Percentiles rank a stretch among this genome's conserved stretches.
Conservation (phyloP, 2,888 invertebrate genomes). For the Ophion obscuratus region DNA sequence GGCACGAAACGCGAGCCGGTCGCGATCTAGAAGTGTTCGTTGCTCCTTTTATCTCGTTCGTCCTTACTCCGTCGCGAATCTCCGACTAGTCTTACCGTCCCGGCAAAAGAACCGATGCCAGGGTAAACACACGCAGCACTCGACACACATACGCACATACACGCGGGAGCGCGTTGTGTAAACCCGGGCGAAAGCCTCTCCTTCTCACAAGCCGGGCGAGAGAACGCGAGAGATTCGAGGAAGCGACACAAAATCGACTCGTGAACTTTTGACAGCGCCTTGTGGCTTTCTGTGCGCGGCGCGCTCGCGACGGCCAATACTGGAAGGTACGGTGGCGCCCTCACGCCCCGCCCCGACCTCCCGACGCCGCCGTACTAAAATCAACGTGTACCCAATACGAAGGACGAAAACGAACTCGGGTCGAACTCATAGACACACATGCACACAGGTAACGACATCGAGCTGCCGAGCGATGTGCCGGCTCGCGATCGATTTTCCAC, state of each 20-base stretch:
- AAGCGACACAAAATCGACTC: conserved; percentile 70
- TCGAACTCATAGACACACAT: neutral
- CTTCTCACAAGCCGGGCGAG: conserved; percentile 49
- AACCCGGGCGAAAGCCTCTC: conserved; percentile 50
- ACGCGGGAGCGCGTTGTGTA: conserved; percentile 7
- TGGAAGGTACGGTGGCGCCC: conserved; percentile 86
- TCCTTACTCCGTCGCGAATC: neutral
- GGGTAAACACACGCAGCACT: conserved; percentile 10
- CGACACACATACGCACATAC: conserved; percentile 10
- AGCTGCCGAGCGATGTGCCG: conserved; percentile 44
- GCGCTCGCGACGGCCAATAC: conserved; percentile 12
- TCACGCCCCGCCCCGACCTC: conserved; percentile 85
- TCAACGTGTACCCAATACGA: conserved; percentile 29
- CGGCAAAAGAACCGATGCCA: conserved; percentile 2
- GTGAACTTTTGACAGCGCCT: conserved; percentile 79
- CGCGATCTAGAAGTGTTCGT: neutral
- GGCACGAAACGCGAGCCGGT: neutral
- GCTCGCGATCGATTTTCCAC: conserved; percentile 73
- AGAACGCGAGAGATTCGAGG: conserved; percentile 49
- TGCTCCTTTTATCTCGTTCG: neutral
- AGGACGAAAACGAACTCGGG: neutral
- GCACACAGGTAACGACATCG: neutral
- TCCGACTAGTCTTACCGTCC: neutral
- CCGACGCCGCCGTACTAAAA: conserved; percentile 74
- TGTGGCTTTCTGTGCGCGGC: conserved; percentile 56